Evolutionary conservation across 2,113 vertebrate genomes (phyloP), one percentile per base, ranked within the genome.

Genomic region (Corythaixoides concolor): DNA sequence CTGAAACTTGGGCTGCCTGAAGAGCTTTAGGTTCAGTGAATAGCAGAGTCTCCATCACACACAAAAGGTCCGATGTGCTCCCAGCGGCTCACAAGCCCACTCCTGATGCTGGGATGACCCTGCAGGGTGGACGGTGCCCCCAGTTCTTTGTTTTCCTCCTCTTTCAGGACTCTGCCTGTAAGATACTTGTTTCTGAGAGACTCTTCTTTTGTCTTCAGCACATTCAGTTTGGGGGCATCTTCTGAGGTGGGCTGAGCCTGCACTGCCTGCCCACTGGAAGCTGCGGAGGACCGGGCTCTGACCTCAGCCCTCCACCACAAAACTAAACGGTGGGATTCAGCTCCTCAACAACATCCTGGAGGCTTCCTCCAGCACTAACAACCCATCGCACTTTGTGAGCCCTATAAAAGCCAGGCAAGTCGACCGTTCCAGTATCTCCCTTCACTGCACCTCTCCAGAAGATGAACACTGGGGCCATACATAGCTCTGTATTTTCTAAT

Each of bases 11-110:
- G 50, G 74, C 66, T 89, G 91, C 87, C 92, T 79, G 58, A 81
- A 84, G 76, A 73, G 59, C 60, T 93, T 93, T 81, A 87, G 49
- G 64, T 68, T 86, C 82, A 91, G 68, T 90, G 64, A 95, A 95
- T 52, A 88, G 85, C 70, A 52, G 49, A 73, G 30, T 24, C 67
- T 85, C 78, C 59, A 58, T 11, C 41, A 60, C 33, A 84, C 70
- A 95, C 84, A 85, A 94, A 91, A 94, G 85, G 49, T 60, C 63
- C 11, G 8, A 79, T 19, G 39, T 13, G 17, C 18, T 72, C 68
- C 70, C 78, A 91, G 83, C 0, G 0, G 62, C 53, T 92, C 86
- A 87, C 50, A 74, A 75, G 28, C 10, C 17, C 27, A 17, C 21
- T 91, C 60, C 80, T 64, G 80, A 89, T 22, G 50, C 45, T 70